Percentiles rank a stretch among this genome's conserved stretches.
Conservation (phyloP, 2,113 vertebrate species). For the Leptodactylus fuscus region DNA sequence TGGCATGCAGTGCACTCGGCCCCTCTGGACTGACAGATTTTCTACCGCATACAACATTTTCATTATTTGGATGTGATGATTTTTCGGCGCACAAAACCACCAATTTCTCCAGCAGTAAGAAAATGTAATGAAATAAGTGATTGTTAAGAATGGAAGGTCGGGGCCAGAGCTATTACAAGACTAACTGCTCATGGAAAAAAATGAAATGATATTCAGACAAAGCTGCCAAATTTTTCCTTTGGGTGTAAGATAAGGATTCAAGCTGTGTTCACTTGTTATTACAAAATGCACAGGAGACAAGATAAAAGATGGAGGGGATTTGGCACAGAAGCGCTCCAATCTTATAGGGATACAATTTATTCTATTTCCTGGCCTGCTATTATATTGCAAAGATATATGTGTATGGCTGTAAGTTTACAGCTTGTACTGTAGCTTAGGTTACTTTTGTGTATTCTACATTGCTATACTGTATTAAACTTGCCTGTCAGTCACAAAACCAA, state of each 20-base stretch:
- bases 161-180: neutral
- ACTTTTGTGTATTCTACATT: neutral
- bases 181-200: slow-evolving; percentile 14
- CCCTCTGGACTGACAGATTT: neutral
- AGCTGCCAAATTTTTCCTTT: slow-evolving; percentile 45
- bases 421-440: neutral
- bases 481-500: neutral
- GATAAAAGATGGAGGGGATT: slow-evolving; percentile 43
- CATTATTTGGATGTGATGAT: slow-evolving; percentile 39
- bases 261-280: slow-evolving; percentile 43
- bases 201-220: slow-evolving; percentile 28
- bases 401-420: neutral
- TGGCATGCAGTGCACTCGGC: neutral
- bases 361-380: slow-evolving; percentile 31
- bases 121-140: slow-evolving; percentile 41
- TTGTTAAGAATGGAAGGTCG: slow-evolving; percentile 18
- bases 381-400: neutral
- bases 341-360: slow-evolving; percentile 34
- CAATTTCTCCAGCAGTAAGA: neutral
- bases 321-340: slow-evolving; percentile 13
- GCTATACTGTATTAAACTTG: neutral
- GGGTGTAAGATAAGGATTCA: slow-evolving; percentile 53
- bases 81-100: slow-evolving; percentile 1
- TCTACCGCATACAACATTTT: neutral
- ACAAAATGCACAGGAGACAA: slow-evolving; percentile 37